Conservation (phyloP, 2,797 vertebrate genomes). For the Pyrocephalus nanus region DNA sequence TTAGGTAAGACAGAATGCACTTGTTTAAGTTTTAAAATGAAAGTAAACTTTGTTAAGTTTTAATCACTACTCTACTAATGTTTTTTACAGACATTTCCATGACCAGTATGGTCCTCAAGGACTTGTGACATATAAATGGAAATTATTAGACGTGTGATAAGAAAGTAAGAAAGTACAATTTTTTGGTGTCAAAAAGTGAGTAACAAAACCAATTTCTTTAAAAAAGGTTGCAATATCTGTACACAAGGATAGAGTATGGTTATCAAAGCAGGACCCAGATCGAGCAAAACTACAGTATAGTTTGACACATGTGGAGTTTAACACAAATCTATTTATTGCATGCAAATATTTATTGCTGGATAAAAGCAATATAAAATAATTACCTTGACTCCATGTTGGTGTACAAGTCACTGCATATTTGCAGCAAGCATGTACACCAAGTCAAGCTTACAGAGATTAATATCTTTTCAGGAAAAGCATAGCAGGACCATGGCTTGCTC, state of each 20-base stretch:
- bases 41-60: background rate
- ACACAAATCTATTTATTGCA: background rate
- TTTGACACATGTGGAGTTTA: background rate
- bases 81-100: background rate
- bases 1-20: background rate
- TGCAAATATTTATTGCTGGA: background rate
- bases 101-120: background rate
- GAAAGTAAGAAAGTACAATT: background rate
- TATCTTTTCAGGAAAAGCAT: background rate
- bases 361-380: background rate
- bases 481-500: background rate
- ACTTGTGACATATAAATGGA: background rate
- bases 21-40: background rate
- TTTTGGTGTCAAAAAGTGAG: background rate
- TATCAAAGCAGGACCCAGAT: background rate
- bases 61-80: background rate
- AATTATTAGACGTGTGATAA: background rate
- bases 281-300: background rate
- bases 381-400: background rate
- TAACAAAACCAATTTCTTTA: background rate
- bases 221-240: background rate
- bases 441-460: background rate
- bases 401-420: rapidly evolving
- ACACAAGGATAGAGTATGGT: background rate
- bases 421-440: background rate